Evolutionary conservation across 2,797 vertebrate species (phyloP).

Genomic region (Tinamus major): DNA sequence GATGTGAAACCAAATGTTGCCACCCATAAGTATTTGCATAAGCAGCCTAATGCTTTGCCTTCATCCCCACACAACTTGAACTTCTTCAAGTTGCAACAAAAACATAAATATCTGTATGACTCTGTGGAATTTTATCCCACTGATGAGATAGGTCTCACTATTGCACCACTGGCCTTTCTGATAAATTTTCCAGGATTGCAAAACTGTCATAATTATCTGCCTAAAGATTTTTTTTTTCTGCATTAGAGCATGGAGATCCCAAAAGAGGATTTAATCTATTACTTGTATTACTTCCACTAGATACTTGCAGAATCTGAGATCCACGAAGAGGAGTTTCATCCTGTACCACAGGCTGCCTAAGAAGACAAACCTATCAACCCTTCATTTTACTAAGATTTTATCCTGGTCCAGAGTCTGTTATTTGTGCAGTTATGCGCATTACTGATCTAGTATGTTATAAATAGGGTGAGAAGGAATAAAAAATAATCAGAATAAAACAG

Average conservation of each 20-base stretch:
- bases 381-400: neutral
- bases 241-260: neutral
- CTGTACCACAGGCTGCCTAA: neutral
- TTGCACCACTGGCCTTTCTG: neutral
- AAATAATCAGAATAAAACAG: neutral
- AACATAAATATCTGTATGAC: neutral
- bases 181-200: neutral
- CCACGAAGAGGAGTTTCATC: neutral
- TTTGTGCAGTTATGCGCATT: neutral
- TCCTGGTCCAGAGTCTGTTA: too few relatives aligned
- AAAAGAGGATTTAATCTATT: neutral
- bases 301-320: neutral
- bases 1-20: neutral
- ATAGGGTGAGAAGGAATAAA: neutral
- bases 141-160: neutral
- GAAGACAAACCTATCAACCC: rapidly evolving
- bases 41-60: neutral
- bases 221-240: neutral
- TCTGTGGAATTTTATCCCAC: neutral
- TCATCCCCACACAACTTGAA: neutral
- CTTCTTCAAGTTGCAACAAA: neutral
- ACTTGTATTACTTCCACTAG: neutral
- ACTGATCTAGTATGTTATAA: neutral
- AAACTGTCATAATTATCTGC: neutral
- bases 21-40: neutral